These are phyloP conservation scores for Microctenopoma stevenorrisi DNA, from an alignment of 2,797 vertebrate genomes.

Conservation along the genomic window DNA sequence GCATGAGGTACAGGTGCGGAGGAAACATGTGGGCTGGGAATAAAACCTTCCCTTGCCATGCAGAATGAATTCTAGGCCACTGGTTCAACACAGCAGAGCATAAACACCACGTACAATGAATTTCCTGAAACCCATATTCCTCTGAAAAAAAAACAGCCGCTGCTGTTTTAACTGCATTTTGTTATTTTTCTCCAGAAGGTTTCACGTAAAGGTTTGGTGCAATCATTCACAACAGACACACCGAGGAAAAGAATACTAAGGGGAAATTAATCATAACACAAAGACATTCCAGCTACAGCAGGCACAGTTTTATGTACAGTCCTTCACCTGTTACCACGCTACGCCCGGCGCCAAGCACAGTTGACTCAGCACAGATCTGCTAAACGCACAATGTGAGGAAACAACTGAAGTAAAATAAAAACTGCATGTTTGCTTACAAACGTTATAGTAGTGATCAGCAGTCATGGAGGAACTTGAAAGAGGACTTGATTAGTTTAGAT, in stretches of 20 bases:
- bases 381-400: constrained; percentile 3
- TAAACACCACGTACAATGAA: constrained; percentile 17
- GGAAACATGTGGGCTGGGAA: constrained; percentile 6
- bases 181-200: constrained; percentile 7
- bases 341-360: constrained; percentile 1
- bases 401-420: constrained; percentile 9
- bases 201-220: not conserved
- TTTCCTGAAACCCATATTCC: constrained; percentile 1
- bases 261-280: constrained; percentile 48
- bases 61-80: constrained; percentile 10
- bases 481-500: constrained; percentile 16
- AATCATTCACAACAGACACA: constrained; percentile 31
- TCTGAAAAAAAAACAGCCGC: constrained; percentile 3
- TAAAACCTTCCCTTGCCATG: constrained; percentile 5
- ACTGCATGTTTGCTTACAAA: constrained; percentile 3
- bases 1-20: constrained; percentile 16
- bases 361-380: constrained; percentile 39
- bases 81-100: not conserved
- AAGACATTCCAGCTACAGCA: constrained; percentile 31
- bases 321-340: constrained; percentile 23
- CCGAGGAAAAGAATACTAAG: constrained; percentile 13
- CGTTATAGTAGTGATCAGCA: not conserved
- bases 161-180: constrained; percentile 17
- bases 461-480: not conserved
- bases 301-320: not conserved